Base-by-base conservation (phyloP, 2,797 vertebrate species). In the Propithecus perrieri region DNA sequence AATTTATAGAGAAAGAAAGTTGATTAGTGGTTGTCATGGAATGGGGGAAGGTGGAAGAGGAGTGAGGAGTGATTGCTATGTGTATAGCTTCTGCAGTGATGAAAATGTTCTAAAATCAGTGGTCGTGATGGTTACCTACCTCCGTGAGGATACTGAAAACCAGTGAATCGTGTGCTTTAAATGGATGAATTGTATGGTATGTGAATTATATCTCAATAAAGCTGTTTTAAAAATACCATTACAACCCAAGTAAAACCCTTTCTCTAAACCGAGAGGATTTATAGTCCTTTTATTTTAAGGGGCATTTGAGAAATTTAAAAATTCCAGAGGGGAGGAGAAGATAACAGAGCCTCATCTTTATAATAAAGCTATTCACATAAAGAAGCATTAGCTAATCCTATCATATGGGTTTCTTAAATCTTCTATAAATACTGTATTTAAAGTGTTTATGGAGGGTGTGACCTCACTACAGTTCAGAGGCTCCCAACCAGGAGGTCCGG, bases 261-360 rank as follows among this genome's bases (percentile, higher is more conserved):
- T 91, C 55, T 88, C 33, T 75, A 55, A 96, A 53, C 57, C 55
- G 86, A 74, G 22, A 95, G 71, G 65, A 59, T 80, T 93, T 93
- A 30, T 43, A 50, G 67, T 18, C 18, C 18, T 20, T 38, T 89
- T 92, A 72, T 94, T 72, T 87, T 65, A 85, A 89, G 43, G 30
- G 61, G 20, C 57, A 80, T 75, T 75, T 74, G 35, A 65, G 35
- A 91, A 89, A 57, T 65, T 48, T 43, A 71, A 57, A 84, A 72
- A 74, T 92, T 80, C 15, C 17, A 61, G 81, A 71, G 4, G 12
- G 28, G 38, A 55, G 14, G 26, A 38, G 28, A 48, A 69, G 5
- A 30, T 69, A 85, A 69, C 22, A 43, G 24, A 80, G 38, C 14
- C 10, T 76, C 33, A 5, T 86, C 55, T 79, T 65, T 59, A 59